Base-by-base conservation (phyloP, 2,113 vertebrate genomes). In the Microtus oregoni region DNA sequence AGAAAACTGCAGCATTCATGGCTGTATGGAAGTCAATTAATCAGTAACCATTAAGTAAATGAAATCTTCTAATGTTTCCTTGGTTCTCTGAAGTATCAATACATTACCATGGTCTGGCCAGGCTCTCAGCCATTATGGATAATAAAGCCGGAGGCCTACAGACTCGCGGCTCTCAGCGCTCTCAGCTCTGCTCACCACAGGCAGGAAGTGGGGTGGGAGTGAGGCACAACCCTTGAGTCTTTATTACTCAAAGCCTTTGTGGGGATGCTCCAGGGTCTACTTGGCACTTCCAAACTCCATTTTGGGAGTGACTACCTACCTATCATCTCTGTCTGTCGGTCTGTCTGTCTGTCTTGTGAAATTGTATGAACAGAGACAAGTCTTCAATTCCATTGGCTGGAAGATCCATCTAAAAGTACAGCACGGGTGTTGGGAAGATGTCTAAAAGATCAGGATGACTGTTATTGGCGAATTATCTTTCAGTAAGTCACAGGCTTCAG, bases 31-130 rank as follows among this genome's bases (percentile, higher is more conserved):
- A 81, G 67, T 95, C 95, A 98, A 97, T 98, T 98, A 97, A 98
- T 98, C 97, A 96, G 93, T 78, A 86, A 97, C 91, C 96, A 98
- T 98, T 98, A 98, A 98, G 93, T 96, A 98, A 98, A 98, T 98
- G 86, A 98, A 98, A 97, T 95, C 86, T 97, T 90, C 94, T 94
- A 85, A 32, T 89, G 58, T 98, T 98, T 97, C 86, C 91, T 95
- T 90, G 15, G 94, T 97, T 95, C 85, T 98, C 95, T 97, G 92
- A 97, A 98, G 81, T 97, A 97, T 96, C 97, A 92, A 96, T 98
- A 95, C 20, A 96, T 98, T 97, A 98, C 5, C 89, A 83, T 47
- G 91, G 96, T 72, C 97, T 98, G 91, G 90, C 97, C 87, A 97
- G 94, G 77, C 96, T 97, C 94, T 94, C 77, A 91, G 91, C 81